Evolutionary conservation across 2,113 vertebrate species (phyloP), one percentile per base, ranked within the genome.

Genomic region (Colinus virginianus): DNA sequence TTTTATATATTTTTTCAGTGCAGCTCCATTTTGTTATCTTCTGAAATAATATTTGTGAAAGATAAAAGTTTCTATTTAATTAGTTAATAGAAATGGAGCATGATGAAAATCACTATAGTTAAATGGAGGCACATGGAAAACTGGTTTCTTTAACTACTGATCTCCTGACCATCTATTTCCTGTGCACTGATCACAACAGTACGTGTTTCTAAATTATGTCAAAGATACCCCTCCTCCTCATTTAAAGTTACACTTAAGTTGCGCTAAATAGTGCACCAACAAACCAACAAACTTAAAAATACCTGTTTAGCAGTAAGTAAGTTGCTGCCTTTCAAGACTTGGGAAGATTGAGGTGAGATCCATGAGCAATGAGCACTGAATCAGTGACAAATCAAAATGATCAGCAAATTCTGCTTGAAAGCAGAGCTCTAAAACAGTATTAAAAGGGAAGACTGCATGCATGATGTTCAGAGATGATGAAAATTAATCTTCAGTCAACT

Each of bases 31-130:
- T 90, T 66, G 59, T 45, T 84, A 82, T 25, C 11, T 78, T 87
- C 23, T 84, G 49, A 92, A n/a, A 53, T 78, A 86, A 81, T 58
- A 59, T 1, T 58, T 72, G 23, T 16, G 48, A 81, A 78, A 95
- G 62, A 90, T 88, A 84, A 94, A 96, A 90, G 40, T 74, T 84
- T 79, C 53, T 11, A 30, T 64, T 78, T 72, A 87, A 64, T 86
- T 78, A 80, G 19, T 88, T 88, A 88, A 92, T 64, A 87, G 66
- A 86, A 85, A 13, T 62, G 19, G 6, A 93, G 12, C 16, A 87
- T 69, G 48, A 4, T 62, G 45, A 82, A 95, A 88, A 87, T 76
- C 48, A 42, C 74, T 59, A 7, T 28, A 88, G 12, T 78, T 78
- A 81, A 93, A 92, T 30, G 13, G 20, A 83, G 18, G 32, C 17